phyloP scores from a whole-genome alignment of 2,797 vertebrate genomes.

The Todus mexicanus region DNA sequence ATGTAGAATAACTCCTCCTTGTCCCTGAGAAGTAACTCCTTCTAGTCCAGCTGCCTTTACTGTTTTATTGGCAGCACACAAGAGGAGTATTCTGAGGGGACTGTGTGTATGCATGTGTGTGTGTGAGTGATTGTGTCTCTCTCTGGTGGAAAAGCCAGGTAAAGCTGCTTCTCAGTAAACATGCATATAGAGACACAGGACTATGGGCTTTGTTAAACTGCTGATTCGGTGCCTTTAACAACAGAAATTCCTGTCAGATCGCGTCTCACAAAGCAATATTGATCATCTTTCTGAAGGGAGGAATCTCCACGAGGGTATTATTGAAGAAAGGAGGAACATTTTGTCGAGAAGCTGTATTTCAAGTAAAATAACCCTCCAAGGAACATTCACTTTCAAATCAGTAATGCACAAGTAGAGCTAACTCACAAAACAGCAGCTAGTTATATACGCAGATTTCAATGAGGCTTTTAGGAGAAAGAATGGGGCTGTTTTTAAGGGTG shows the following conservation, averaged over 20 bases:
- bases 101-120: background rate
- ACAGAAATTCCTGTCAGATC: background rate
- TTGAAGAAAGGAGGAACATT: background rate
- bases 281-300: background rate
- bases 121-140: background rate
- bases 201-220: background rate
- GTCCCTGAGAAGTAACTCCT: background rate
- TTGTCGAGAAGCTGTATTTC: background rate
- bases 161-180: background rate
- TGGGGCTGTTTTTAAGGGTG: slow-evolving; percentile 52
- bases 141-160: slow-evolving; percentile 39
- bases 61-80: background rate
- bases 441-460: slow-evolving; percentile 46
- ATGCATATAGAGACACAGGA: background rate
- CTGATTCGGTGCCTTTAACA: background rate
- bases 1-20: background rate
- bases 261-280: background rate
- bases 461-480: slow-evolving; percentile 58
- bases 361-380: slow-evolving; percentile 11
- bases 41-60: background rate
- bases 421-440: slow-evolving; percentile 52
- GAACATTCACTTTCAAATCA: slow-evolving; percentile 59
- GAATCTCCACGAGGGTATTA: background rate
- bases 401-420: background rate
- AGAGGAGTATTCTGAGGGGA: background rate